These are phyloP conservation scores for Drosophila rubida DNA, from an alignment of 2,888 invertebrate genomes.

Conservation along the genomic window DNA sequence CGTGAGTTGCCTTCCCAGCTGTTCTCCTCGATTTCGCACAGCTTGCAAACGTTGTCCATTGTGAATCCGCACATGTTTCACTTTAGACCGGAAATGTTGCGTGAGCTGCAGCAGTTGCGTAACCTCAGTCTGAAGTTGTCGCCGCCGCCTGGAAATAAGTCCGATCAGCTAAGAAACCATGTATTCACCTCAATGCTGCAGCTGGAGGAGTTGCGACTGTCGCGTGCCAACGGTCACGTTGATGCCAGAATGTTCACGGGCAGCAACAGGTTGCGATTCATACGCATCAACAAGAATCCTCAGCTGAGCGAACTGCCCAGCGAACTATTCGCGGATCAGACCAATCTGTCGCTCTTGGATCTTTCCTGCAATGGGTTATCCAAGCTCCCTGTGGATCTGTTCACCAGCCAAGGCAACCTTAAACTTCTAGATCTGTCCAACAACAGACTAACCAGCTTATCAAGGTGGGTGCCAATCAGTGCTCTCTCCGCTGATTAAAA, in stretches of 20 bases:
- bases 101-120: constrained; percentile 50
- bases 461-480: constrained; percentile 85
- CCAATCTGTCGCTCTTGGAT: constrained; percentile 36
- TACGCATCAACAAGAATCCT: constrained; percentile 78
- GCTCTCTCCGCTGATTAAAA: constrained; percentile 35
- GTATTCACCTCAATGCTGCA: constrained; percentile 87
- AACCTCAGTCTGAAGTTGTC: constrained; percentile 53
- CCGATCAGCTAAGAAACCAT: constrained; percentile 65
- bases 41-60: constrained; percentile 52
- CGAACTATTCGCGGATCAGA: constrained; percentile 55
- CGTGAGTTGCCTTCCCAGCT: constrained; percentile 38
- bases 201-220: constrained; percentile 87
- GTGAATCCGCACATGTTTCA: constrained; percentile 52
- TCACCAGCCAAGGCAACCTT: constrained; percentile 86
- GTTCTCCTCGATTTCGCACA: constrained; percentile 46
- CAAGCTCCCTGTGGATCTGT: constrained; percentile 46
- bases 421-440: constrained; percentile 87
- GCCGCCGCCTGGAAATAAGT: background rate
- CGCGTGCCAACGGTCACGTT: constrained; percentile 86
- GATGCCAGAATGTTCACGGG: constrained; percentile 87
- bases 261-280: constrained; percentile 87
- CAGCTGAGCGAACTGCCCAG: constrained; percentile 45
- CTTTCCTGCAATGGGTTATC: constrained; percentile 35
- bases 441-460: constrained; percentile 87
- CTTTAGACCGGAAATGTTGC: constrained; percentile 44